These are phyloP conservation scores for Saguinus midas DNA, from an alignment of 2,113 vertebrate species.

Conservation along the genomic window DNA sequence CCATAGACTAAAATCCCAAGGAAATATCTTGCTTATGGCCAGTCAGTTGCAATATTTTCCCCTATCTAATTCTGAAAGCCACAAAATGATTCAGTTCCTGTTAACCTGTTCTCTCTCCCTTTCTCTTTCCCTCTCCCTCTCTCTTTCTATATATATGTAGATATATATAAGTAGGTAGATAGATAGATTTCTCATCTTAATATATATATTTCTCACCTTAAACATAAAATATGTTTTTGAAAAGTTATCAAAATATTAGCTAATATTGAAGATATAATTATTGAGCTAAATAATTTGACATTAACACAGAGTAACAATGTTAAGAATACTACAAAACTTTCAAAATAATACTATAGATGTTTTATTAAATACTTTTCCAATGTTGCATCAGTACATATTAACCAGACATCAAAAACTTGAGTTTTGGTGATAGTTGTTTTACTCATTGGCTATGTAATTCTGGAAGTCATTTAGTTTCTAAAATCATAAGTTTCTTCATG, in stretches of 20 bases:
- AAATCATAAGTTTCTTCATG: background rate
- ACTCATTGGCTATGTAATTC: background rate
- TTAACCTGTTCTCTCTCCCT: background rate
- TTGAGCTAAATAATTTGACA: background rate
- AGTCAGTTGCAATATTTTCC: background rate
- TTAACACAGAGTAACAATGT: background rate
- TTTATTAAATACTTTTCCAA: background rate
- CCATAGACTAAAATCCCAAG: background rate
- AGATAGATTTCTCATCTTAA: no score
- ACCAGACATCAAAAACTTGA: background rate
- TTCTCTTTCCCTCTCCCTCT: no score
- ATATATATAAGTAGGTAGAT: no score
- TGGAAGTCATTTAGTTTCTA: background rate
- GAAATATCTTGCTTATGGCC: background rate
- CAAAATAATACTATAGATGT: background rate
- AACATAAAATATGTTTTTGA: background rate
- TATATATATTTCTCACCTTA: background rate
- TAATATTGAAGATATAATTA: background rate
- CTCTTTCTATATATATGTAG: no score
- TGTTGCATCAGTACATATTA: background rate
- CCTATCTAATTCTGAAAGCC: background rate
- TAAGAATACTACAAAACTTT: background rate
- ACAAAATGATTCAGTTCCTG: background rate
- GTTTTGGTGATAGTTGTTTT: background rate
- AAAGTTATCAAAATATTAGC: background rate